Evolutionary conservation across 2,113 vertebrate species (phyloP), one percentile per base, ranked within the genome.

Genomic region (Oreocharis arfaki): DNA sequence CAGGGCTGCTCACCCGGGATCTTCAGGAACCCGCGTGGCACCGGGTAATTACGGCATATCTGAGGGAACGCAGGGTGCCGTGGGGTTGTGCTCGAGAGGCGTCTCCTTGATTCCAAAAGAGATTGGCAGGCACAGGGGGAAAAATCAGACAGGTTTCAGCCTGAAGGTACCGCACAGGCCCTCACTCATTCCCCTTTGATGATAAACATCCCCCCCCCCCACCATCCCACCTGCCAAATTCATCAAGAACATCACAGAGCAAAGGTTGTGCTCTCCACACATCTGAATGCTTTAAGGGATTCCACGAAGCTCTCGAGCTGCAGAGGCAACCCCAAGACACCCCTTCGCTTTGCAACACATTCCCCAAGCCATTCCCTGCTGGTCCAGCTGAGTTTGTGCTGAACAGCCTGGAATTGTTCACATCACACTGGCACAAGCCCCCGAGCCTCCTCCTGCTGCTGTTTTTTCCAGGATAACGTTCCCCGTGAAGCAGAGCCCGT

Each of bases 111-210:
- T 97, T 97, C 96, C 94, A 95, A 8, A 44, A 92, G 92, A 96
- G 96, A 93, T 96, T 96, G 93, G 96, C 96, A 96, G 93, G 90
- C 95, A 59, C 59, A 95, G 92, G 96, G 93, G 96, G 92, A 91
- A 93, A 88, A 97, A 97, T 97, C 96, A 96, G 96, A 95, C 96
- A 97, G 95, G 96, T 96, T 96, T 44, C 96, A 97, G 95, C 95
- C 96, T 93, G 93, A 96, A 97, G 96, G 94, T 94, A 96, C 93
- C 4, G 73, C 96, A 96, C 96, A 96, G 95, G 93, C 95, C 96
- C 92, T 96, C 96, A 94, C 92, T 95, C 85, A 96, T 97, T 96
- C 93, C 88, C 93, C 95, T 96, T 96, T 96, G 96, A 97, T 95
- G 96, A 96, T 95, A 96, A 96, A 96, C 95, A 93, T 74, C 47